Base-by-base conservation (phyloP, 2,113 vertebrate species). In the Triplophysa siluroides region DNA sequence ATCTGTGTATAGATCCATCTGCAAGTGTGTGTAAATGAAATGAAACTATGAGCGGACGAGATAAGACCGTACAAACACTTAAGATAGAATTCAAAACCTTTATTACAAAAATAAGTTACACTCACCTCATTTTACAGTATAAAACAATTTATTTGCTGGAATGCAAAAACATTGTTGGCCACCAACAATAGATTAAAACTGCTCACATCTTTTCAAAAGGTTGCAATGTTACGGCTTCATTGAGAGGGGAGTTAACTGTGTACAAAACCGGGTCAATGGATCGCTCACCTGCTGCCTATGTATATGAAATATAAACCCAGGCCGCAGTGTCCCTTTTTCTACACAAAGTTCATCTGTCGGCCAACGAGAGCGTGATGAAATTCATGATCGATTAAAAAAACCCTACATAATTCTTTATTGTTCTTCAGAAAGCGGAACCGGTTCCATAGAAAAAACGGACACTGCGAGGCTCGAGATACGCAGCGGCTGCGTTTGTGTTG, bases 51-150 rank as follows among this genome's bases (percentile, higher is more conserved):
- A 29, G 29, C 29, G 5, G 29, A 21, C 45, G 68, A 19, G 16
- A 56, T n/a, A 65, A 54, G 60, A 72, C 79, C 81, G 82, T 86
- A 21, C 19, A 91, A 90, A 87, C 86, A 91, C 78, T 73, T 91
- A 86, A 85, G 83, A 92, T 93, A 93, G 89, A 94, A 94, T 98
- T 98, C 96, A 98, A 98, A 98, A 98, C 96, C 96, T 98, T 99
- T 99, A 99, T 98, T 99, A 99, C 96, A 99, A 99, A 99, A 99
- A 99, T 99, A 99, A 98, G 96, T 98, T 99, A 99, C 97, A 99
- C 98, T 98, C 97, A 96, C 97, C 96, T 98, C 97, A 98, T 98
- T 96, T 97, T 98, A 99, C 97, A 99, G 97, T 98, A 99, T 98
- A 99, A 99, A 99, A 99, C 97, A 98, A 98, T 98, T 99, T 99